phyloP scores from a whole-genome alignment of 1,140 invertebrate genomes.

The Antheraea pernyi region DNA sequence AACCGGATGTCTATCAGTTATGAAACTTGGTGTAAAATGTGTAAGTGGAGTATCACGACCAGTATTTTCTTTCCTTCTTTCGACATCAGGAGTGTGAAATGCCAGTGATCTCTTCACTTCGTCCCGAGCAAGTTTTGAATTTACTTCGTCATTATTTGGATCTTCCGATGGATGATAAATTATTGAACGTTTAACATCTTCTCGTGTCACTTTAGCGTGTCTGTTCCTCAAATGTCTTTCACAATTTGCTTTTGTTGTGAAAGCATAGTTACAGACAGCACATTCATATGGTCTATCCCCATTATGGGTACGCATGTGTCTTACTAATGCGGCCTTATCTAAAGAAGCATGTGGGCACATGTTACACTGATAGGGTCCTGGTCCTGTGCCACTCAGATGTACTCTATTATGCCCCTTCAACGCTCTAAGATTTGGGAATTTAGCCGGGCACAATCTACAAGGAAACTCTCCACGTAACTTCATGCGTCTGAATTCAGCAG shows the following conservation, averaged over 20 bases:
- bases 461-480: conserved; percentile 93
- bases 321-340: conserved; percentile 93
- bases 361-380: conserved; percentile 92
- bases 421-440: conserved; percentile 93
- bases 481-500: conserved; percentile 90
- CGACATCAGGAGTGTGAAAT: conserved; percentile 63
- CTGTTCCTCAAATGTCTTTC: conserved; percentile 94
- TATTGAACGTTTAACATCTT: conserved; percentile 92
- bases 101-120: conserved; percentile 74
- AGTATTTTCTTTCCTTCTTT: conserved; percentile 60
- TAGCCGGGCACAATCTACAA: conserved; percentile 89
- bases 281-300: conserved; percentile 97
- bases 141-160: conserved; percentile 85
- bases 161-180: conserved; percentile 93
- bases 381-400: conserved; percentile 84
- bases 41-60: conserved; percentile 72
- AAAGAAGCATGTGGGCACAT: conserved; percentile 94
- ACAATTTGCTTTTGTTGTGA: conserved; percentile 96
- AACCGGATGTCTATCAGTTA: conserved; percentile 64
- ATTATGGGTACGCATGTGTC: conserved; percentile 95
- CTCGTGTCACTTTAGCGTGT: conserved; percentile 89
- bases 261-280: conserved; percentile 95
- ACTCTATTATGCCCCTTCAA: conserved; percentile 93
- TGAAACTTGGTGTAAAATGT: conserved; percentile 70
- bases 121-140: conserved; percentile 77